phyloP scores from a whole-genome alignment of 2,113 vertebrate species.

The Phasianus colchicus region DNA sequence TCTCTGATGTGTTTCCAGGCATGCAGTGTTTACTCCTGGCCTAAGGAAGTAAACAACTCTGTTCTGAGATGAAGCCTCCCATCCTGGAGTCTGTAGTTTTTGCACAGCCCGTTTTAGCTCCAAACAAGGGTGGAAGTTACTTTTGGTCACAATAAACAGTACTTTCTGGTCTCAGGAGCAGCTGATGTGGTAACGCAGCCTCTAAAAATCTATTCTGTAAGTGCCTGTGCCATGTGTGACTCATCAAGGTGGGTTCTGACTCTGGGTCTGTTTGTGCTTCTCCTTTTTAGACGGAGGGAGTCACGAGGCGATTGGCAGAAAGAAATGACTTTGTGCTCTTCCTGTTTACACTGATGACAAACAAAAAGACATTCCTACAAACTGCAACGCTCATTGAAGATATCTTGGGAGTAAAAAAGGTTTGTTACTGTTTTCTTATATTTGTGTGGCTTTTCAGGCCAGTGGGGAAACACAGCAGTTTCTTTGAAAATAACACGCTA shows the following conservation, averaged over 20 bases:
- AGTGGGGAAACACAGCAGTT: background rate
- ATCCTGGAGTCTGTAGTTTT: background rate
- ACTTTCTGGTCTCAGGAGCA: background rate
- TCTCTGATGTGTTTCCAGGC: background rate
- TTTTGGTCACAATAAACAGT: background rate
- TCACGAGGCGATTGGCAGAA: slow-evolving; percentile 91
- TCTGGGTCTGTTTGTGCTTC: background rate
- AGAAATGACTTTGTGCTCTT: slow-evolving; percentile 95
- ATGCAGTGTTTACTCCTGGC: background rate
- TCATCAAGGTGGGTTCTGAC: background rate
- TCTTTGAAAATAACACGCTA: background rate
- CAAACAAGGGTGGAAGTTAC: background rate
- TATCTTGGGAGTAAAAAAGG: slow-evolving; percentile 96
- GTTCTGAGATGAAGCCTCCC: background rate
- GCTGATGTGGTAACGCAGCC: background rate
- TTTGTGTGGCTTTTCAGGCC: background rate
- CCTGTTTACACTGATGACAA: slow-evolving; percentile 95
- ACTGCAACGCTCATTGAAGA: slow-evolving; percentile 96
- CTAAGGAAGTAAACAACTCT: background rate
- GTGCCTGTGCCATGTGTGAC: background rate
- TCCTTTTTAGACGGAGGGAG: slow-evolving; percentile 86
- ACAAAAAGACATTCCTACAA: slow-evolving; percentile 96
- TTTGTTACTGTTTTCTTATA: slow-evolving; percentile 43
- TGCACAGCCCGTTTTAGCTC: rapidly evolving
- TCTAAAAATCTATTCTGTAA: background rate